Conservation (phyloP, 2,888 invertebrate genomes). For the Cheilosia grossa region DNA sequence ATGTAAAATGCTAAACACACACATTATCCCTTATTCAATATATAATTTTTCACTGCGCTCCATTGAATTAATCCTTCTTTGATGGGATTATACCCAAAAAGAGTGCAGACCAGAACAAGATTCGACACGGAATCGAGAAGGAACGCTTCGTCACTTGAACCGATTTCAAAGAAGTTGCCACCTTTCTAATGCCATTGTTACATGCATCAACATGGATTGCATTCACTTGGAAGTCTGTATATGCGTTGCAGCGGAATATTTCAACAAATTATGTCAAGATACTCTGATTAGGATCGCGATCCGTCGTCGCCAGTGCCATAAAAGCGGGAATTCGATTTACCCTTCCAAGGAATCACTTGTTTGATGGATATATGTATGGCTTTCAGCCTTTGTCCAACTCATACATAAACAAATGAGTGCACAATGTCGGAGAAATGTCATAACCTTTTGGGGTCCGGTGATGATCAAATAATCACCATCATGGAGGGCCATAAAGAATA, state of each 20-base stretch:
- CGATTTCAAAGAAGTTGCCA: slow-evolving; percentile 61
- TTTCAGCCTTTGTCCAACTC: slow-evolving; percentile 34
- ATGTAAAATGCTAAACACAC: slow-evolving; percentile 40
- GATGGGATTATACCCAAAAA: slow-evolving; percentile 52
- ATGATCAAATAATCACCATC: slow-evolving; percentile 38
- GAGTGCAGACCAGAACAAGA: slow-evolving; percentile 1
- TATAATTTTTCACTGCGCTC: slow-evolving; percentile 66
- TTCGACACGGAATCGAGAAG: slow-evolving; percentile 21
- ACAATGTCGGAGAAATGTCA: slow-evolving; percentile 49
- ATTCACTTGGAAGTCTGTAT: slow-evolving; percentile 24
- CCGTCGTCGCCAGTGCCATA: slow-evolving; percentile 37
- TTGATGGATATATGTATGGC: slow-evolving; percentile 10
- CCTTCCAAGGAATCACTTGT: slow-evolving; percentile 53
- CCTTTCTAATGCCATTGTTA: slow-evolving; percentile 69
- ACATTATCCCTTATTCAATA: slow-evolving; percentile 59
- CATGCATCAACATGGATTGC: slow-evolving; percentile 61
- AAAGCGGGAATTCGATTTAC: slow-evolving; percentile 24
- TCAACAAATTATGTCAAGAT: slow-evolving; percentile 60
- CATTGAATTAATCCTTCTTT: slow-evolving; percentile 67
- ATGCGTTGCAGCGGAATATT: slow-evolving; percentile 33
- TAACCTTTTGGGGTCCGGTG: slow-evolving; percentile 45
- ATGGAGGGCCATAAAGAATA: slow-evolving; percentile 39
- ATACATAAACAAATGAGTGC: slow-evolving; percentile 39
- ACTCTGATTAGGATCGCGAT: slow-evolving; percentile 52
- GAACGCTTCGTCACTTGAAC: slow-evolving; percentile 62